These are phyloP conservation scores for Thripadectes ignobilis DNA, from an alignment of 2,797 vertebrate genomes.

Conservation along the genomic window DNA sequence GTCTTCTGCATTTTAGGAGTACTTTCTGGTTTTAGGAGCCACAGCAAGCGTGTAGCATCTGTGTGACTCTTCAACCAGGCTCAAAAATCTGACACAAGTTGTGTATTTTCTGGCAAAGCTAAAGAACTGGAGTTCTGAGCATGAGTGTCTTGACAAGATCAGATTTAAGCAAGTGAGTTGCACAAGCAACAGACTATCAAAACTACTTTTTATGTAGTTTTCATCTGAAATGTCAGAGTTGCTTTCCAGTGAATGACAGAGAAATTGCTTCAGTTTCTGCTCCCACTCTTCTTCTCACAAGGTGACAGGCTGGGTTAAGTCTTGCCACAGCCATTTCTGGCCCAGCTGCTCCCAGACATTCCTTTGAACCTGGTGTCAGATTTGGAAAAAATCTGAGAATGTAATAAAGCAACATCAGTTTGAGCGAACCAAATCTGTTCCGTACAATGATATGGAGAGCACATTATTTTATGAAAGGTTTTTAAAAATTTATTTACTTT, in stretches of 20 bases:
- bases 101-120: neutral
- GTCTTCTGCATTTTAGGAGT: neutral
- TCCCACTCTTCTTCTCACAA: neutral
- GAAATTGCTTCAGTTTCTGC: neutral
- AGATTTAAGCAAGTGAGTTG: neutral
- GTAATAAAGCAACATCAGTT: neutral
- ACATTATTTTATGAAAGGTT: neutral
- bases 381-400: neutral
- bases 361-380: neutral
- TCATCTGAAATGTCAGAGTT: neutral
- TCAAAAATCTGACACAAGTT: neutral
- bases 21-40: neutral
- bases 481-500: fast-evolving
- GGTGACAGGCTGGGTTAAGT: neutral
- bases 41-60: neutral
- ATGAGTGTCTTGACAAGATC: neutral
- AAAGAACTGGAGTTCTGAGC: neutral
- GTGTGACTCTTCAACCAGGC: neutral
- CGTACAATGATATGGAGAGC: neutral
- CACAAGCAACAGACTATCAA: neutral
- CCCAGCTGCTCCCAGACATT: neutral
- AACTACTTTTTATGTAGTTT: neutral
- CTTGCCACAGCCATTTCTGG: neutral
- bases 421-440: neutral
- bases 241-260: neutral